A percentile compares a stretch with the other conserved stretches of the same genome.
Evolutionary conservation across 1,140 invertebrate species (phyloP).

Genomic region (Metaphire vulgaris): DNA sequence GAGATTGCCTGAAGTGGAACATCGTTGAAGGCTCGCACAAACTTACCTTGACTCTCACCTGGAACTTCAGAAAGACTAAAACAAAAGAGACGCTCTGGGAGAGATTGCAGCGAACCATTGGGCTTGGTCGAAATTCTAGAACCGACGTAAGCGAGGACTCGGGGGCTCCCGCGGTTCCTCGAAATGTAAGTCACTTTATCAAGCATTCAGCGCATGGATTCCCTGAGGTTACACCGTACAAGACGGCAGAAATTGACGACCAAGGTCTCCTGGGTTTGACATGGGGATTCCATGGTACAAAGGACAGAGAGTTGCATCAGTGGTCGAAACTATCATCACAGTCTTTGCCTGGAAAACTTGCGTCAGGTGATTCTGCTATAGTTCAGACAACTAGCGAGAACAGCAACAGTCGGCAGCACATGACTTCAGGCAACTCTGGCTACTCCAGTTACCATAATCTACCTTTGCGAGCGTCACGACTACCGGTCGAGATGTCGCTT

Average conservation of each 20-base stretch:
- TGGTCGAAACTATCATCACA: slow-evolving; percentile 16
- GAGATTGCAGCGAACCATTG: slow-evolving; percentile 19
- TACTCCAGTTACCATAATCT: slow-evolving; percentile 18
- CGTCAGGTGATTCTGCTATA: not conserved
- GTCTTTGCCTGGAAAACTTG: slow-evolving; percentile 3
- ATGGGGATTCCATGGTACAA: not conserved
- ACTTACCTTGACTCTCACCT: slow-evolving; percentile 22
- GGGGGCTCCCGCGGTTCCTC: not conserved
- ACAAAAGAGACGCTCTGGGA: slow-evolving; percentile 25
- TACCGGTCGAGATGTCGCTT: not conserved
- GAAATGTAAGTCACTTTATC: slow-evolving; percentile 12
- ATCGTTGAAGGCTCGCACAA: slow-evolving; percentile 25
- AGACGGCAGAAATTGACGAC: not conserved
- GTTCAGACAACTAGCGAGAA: not conserved
- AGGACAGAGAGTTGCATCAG: not conserved
- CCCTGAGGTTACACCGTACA: not conserved
- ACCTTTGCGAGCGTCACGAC: slow-evolving; percentile 8
- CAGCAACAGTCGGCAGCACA: not conserved
- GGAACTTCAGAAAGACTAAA: slow-evolving; percentile 14
- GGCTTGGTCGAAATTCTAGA: slow-evolving; percentile 7
- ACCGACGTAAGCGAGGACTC: not conserved
- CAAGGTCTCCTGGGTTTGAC: not conserved
- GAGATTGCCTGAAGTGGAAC: slow-evolving; percentile 28
- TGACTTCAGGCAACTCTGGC: slow-evolving; percentile 6
- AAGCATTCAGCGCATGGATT: slow-evolving; percentile 10